These are phyloP conservation scores for Diarsia dahlii DNA, from an alignment of 2,888 invertebrate species.

Conservation along the genomic window DNA sequence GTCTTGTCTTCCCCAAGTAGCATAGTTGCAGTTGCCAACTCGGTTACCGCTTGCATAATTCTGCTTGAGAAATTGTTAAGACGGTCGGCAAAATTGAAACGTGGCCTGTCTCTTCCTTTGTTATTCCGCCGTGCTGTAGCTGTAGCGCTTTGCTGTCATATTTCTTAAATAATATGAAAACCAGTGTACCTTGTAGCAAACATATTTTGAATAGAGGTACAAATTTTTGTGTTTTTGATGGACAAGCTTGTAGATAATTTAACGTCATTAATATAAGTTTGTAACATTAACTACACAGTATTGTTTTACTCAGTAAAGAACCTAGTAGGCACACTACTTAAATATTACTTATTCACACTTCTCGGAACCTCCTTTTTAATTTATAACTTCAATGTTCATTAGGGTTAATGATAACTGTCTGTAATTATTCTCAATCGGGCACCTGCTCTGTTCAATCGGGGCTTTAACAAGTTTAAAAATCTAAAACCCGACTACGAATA, in stretches of 20 bases:
- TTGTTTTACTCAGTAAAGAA: background rate
- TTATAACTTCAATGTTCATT: constrained; percentile 18
- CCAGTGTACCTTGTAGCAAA: constrained; percentile 9
- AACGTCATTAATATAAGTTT: background rate
- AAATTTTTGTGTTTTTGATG: constrained; percentile 15
- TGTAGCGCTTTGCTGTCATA: constrained; percentile 40
- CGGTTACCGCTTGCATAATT: constrained; percentile 63
- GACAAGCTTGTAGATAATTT: background rate
- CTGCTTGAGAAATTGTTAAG: constrained; percentile 61
- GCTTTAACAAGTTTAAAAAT: too few relatives aligned
- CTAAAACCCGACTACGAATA: too few relatives aligned
- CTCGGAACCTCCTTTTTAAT: constrained; percentile 7
- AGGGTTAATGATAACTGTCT: constrained; percentile 13
- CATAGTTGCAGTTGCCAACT: constrained; percentile 63
- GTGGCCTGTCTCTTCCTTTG: constrained; percentile 58
- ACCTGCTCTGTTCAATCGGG: background rate
- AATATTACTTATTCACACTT: constrained; percentile 6
- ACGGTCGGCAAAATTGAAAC: constrained; percentile 62
- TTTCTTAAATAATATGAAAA: constrained; percentile 49
- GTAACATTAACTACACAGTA: too few relatives aligned
- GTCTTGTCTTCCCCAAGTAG: constrained; percentile 63
- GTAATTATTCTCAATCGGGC: constrained; percentile 25
- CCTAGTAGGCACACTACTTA: background rate
- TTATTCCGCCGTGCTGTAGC: constrained; percentile 33
- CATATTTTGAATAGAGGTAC: constrained; percentile 13